phyloP scores from a whole-genome alignment of 2,113 vertebrate species.

The Haplotaxodon microlepis region DNA sequence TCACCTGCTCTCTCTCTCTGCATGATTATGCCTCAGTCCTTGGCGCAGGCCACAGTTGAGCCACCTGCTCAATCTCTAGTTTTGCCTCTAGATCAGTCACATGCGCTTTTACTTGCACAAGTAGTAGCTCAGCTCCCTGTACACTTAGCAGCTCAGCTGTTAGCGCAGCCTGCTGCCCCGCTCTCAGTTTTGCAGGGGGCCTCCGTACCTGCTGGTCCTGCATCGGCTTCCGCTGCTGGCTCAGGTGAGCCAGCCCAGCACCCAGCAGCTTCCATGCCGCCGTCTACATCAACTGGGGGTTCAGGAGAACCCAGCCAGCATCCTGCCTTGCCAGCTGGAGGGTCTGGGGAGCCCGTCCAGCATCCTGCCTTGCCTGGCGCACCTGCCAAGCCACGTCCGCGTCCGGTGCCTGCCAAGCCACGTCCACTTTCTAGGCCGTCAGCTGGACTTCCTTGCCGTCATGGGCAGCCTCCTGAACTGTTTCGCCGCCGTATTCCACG shows the following conservation, averaged over 20 bases:
- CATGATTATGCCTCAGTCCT: not conserved
- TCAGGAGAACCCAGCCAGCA: not conserved
- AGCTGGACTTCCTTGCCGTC: not conserved
- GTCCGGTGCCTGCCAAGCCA: not conserved
- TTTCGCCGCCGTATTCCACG: rapidly evolving
- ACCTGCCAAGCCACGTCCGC: not conserved
- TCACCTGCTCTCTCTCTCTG: not conserved
- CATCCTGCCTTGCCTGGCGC: not conserved
- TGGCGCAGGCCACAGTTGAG: not conserved
- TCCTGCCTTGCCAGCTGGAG: not conserved
- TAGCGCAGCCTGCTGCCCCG: not conserved
- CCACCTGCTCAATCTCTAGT: not conserved
- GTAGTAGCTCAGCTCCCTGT: not conserved
- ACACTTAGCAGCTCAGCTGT: not conserved
- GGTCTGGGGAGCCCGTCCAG: not conserved
- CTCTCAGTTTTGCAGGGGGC: not conserved
- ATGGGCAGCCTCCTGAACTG: not conserved
- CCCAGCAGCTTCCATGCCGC: not conserved
- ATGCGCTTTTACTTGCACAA: not conserved
- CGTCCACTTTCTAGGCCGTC: not conserved
- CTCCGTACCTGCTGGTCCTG: not conserved
- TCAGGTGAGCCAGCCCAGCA: not conserved
- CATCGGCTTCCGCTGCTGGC: not conserved
- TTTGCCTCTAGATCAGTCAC: not conserved
- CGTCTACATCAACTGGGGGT: not conserved